phyloP scores from a whole-genome alignment of 2,113 vertebrate species.

The Gambusia affinis region DNA sequence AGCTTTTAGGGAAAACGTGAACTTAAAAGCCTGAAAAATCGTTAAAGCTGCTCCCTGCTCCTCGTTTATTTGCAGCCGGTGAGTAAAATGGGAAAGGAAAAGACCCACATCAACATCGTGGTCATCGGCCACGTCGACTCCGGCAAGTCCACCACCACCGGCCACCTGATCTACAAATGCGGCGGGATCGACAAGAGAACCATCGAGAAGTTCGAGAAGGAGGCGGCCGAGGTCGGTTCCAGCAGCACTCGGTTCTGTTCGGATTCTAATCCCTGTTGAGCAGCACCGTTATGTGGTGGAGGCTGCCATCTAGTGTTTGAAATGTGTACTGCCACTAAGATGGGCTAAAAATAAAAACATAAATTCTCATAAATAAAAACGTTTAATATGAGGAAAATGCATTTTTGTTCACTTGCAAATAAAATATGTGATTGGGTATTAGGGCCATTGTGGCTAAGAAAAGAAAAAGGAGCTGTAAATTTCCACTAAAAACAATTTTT shows the following conservation, averaged over 20 bases:
- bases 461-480: too few relatives aligned
- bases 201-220: constrained; percentile 85
- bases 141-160: constrained; percentile 83
- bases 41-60: not conserved
- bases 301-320: constrained; percentile 60
- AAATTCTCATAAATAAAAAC: too few relatives aligned
- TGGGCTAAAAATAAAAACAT: too few relatives aligned
- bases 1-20: not conserved
- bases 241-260: not conserved
- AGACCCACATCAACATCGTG: constrained; percentile 84
- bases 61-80: constrained; percentile 39
- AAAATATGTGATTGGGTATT: too few relatives aligned
- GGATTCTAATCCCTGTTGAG: not conserved
- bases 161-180: constrained; percentile 83
- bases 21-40: not conserved
- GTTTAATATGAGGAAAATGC: too few relatives aligned
- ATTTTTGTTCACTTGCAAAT: too few relatives aligned
- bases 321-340: not conserved
- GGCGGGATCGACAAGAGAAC: constrained; percentile 84
- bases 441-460: too few relatives aligned
- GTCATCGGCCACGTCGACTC: constrained; percentile 86
- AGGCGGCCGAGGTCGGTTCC: constrained; percentile 72
- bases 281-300: constrained; percentile 2
- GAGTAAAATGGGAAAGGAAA: constrained; percentile 79
- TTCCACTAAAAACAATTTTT: too few relatives aligned